Base-by-base conservation (phyloP, 2,888 invertebrate species). In the Trachelus stipa region DNA sequence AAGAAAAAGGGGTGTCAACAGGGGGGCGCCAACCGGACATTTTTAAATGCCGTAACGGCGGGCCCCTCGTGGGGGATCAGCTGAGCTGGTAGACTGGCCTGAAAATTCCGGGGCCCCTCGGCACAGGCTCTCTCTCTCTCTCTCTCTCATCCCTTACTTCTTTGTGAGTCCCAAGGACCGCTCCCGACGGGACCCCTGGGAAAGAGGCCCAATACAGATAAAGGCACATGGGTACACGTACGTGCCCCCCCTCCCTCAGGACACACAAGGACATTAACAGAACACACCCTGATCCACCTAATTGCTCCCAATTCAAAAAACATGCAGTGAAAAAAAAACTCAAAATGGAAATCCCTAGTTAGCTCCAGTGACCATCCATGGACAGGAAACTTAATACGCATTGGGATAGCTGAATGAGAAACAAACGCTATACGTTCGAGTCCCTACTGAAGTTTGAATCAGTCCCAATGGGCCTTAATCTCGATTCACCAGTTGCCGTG, bases 21-120 rank as follows among this genome's bases (percentile, higher is more conserved):
- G 68, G 75, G 69, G 76, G 73, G 77, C 74, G 75, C 80, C 74
- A 73, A 75, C 34, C 83, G 77, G 83, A 84, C 84, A 84, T 84
- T 84, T 84, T 84, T 84, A 84, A 84, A 84, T 82, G 81, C 82
- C 84, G 73, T 40, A 77, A 75, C 77, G 68, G 74, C 77, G 74
- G 71, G 71, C 31, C 31, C 73, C 79, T 73, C 79, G 73, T 76
- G 76, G 79, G 73, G 74, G 73, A 79, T 79, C 79, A 79, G 81
- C 82, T 82, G 81, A 82, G 79, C 23, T 6, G 23, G 56, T 56
- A 56, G 56, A 56, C 56, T 3, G 56, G 56, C 73, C 74, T 74
- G 69, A 78, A 76, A 76, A 71, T 12, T n/a, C 56, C 37, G 71
- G 15, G n/a, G 15, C 34, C 35, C 40, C 69, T 76, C 76, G 56